These are phyloP conservation scores for Cantharis rufa DNA, from an alignment of 2,888 invertebrate genomes.

Conservation along the genomic window DNA sequence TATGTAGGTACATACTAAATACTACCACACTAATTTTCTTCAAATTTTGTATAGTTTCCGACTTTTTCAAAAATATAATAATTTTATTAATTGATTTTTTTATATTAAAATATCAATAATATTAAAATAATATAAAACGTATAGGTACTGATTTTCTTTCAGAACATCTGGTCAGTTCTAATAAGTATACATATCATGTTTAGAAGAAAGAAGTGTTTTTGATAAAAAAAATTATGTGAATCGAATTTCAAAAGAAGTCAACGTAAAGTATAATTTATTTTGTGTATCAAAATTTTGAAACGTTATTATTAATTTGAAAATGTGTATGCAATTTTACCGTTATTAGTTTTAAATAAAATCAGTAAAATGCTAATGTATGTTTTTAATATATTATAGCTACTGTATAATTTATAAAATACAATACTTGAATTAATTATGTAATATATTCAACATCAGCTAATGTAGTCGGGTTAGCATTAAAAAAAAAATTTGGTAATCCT, in stretches of 20 bases:
- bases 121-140: too few species aligned
- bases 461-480: background rate
- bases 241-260: background rate
- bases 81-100: too few species aligned
- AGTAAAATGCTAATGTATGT: background rate
- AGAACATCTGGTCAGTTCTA: background rate
- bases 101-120: too few species aligned
- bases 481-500: background rate
- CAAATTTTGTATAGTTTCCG: too few species aligned
- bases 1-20: too few species aligned
- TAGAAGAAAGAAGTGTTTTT: background rate
- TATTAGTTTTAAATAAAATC: constrained; percentile 1
- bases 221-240: background rate
- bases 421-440: background rate
- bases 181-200: background rate
- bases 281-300: background rate
- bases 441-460: background rate
- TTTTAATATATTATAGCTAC: background rate
- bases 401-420: background rate
- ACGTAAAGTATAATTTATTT: background rate
- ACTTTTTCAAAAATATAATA: too few species aligned
- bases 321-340: background rate
- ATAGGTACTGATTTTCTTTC: background rate
- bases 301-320: background rate
- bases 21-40: too few species aligned